Percentiles rank a stretch among this genome's conserved stretches.
Conservation (phyloP, 2,797 vertebrate genomes). For the Sparidentex hasta region DNA sequence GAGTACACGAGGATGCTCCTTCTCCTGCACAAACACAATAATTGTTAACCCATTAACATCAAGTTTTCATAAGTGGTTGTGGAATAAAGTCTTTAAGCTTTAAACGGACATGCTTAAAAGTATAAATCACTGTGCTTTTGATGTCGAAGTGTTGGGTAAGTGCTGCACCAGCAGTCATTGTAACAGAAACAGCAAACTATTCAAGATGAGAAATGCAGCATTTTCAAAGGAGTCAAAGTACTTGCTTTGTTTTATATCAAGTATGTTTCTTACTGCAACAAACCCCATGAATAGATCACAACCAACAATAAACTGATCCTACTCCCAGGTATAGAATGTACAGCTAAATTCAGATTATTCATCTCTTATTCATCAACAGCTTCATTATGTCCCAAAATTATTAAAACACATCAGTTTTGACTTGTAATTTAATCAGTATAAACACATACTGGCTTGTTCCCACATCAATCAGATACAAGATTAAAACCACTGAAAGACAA, state of each 20-base stretch:
- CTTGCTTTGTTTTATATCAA: too few species aligned
- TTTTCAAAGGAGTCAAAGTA: not conserved
- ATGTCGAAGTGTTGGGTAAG: not conserved
- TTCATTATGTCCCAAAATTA: not conserved
- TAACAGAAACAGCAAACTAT: not conserved
- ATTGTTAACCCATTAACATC: not conserved
- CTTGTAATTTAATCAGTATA: not conserved
- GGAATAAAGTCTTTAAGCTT: not conserved
- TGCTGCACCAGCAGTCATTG: not conserved
- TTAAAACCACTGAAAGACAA: too few species aligned
- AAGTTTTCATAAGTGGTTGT: not conserved
- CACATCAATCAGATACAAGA: not conserved
- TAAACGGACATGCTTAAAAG: not conserved
- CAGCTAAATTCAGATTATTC: not conserved
- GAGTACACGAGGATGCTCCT: conserved; percentile 91
- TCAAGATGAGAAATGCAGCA: not conserved
- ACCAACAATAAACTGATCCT: not conserved
- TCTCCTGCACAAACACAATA: conserved; percentile 82
- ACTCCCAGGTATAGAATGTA: not conserved
- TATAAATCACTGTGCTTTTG: not conserved
- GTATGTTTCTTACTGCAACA: not conserved
- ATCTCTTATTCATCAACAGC: not conserved
- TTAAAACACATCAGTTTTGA: not conserved
- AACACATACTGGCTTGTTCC: not conserved
- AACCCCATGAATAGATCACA: not conserved